A percentile compares a stretch with the other conserved stretches of the same genome.
Conservation (phyloP, 2,888 invertebrate genomes). For the Esperia sulphurella region DNA sequence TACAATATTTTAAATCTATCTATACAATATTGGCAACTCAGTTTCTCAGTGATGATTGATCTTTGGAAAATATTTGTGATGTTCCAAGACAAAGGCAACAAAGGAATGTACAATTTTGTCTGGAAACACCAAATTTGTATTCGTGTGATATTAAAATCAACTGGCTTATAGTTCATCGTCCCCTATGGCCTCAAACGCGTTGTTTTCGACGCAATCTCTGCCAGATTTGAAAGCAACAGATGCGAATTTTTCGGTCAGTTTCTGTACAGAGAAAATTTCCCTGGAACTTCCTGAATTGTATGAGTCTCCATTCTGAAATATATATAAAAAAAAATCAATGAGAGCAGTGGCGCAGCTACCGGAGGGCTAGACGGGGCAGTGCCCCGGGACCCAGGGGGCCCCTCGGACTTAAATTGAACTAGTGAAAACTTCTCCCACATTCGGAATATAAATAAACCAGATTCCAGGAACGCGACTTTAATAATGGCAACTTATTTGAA, state of each 20-base stretch:
- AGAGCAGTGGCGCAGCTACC: no score
- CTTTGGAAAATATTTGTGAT: conserved; percentile 40
- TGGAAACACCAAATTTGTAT: not conserved
- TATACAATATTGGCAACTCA: conserved; percentile 54
- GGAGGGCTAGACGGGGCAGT: no score
- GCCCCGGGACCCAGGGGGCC: no score
- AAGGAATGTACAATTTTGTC: not conserved
- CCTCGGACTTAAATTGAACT: no score
- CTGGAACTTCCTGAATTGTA: conserved; percentile 72
- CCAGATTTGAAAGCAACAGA: conserved; percentile 85
- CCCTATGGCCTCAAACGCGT: conserved; percentile 96
- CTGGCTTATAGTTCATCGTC: conserved; percentile 90
- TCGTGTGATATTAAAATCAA: not conserved
- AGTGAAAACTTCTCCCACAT: no score
- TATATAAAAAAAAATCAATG: not conserved
- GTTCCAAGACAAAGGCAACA: not conserved
- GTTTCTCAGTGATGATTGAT: conserved; percentile 30
- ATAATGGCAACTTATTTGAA: no score
- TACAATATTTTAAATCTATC: conserved; percentile 37
- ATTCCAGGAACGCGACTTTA: no score
- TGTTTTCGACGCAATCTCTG: conserved; percentile 89
- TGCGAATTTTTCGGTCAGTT: conserved; percentile 84
- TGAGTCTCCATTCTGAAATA: conserved; percentile 78
- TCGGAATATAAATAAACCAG: no score
- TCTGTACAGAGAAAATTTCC: conserved; percentile 87